Evolutionary conservation across 2,113 vertebrate species (phyloP).

Genomic region (Scomber japonicus): DNA sequence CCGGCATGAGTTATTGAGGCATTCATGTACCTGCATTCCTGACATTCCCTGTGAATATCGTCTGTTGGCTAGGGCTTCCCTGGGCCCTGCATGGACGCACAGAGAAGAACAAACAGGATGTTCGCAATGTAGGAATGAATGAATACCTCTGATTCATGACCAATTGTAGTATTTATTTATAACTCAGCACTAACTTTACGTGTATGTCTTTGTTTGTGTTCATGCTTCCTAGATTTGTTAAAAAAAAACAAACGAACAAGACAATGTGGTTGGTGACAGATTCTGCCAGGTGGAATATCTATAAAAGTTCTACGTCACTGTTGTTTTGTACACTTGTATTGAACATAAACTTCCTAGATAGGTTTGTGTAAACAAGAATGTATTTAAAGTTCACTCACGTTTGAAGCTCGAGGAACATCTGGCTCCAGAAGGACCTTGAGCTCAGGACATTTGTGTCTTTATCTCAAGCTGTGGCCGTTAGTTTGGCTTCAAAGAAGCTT

Average conservation of each 20-base stretch:
- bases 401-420: slow-evolving; percentile 61
- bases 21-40: slow-evolving; percentile 80
- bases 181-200: slow-evolving; percentile 13
- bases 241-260: slow-evolving; percentile 3
- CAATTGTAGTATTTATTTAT: slow-evolving; percentile 61
- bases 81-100: slow-evolving; percentile 36
- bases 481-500: slow-evolving; percentile 52
- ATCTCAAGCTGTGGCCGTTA: slow-evolving; percentile 44
- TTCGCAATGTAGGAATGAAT: slow-evolving; percentile 51
- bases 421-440: slow-evolving; percentile 56
- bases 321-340: slow-evolving; percentile 20
- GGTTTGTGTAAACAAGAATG: slow-evolving; percentile 34
- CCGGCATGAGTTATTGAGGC: slow-evolving; percentile 67
- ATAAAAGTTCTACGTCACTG: slow-evolving; percentile 17
- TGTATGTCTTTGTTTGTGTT: slow-evolving; percentile 37
- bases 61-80: slow-evolving; percentile 64
- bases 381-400: slow-evolving; percentile 24
- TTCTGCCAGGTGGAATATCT: not conserved
- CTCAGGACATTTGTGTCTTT: slow-evolving; percentile 58
- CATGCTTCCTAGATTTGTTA: slow-evolving; percentile 38
- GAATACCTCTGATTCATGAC: slow-evolving; percentile 55
- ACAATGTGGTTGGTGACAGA: not conserved
- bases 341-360: slow-evolving; percentile 2
- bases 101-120: slow-evolving; percentile 80
- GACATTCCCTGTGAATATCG: slow-evolving; percentile 73